Evolutionary conservation across 2,888 invertebrate species (phyloP).

Genomic region (Orgyia antiqua): DNA sequence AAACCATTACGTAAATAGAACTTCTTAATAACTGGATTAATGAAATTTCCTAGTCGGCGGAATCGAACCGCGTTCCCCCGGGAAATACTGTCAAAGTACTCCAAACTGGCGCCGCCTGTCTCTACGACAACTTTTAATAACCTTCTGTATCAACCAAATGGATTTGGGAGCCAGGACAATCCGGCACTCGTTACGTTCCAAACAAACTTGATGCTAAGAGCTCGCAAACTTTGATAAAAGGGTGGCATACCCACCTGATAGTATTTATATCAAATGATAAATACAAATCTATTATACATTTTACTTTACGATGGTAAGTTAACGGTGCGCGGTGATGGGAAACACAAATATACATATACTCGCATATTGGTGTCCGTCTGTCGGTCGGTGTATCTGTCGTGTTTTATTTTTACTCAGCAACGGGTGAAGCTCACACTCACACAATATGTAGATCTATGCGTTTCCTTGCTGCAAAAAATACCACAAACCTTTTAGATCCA

Average conservation of each 20-base stretch:
- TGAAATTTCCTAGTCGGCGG: constrained; percentile 62
- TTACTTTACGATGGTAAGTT: no score
- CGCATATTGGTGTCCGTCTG: no score
- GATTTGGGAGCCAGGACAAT: constrained; percentile 49
- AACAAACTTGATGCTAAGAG: constrained; percentile 23
- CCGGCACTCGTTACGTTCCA: constrained; percentile 41
- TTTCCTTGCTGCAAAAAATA: no score
- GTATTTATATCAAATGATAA: constrained; percentile 7
- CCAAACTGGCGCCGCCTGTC: constrained; percentile 56
- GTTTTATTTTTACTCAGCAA: no score
- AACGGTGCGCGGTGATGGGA: no score
- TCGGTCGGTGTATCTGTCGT: no score
- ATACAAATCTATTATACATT: no score
- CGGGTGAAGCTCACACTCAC: no score
- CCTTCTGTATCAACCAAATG: constrained; percentile 69
- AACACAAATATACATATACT: no score
- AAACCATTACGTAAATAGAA: constrained; percentile 39
- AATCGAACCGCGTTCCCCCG: constrained; percentile 58
- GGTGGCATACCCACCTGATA: constrained; percentile 22
- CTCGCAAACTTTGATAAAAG: constrained; percentile 23
- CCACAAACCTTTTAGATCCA: no score
- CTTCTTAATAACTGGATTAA: constrained; percentile 63
- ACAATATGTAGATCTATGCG: no score
- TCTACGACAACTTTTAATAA: constrained; percentile 72
- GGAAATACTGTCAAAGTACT: constrained; percentile 64